A percentile compares a stretch with the other conserved stretches of the same genome.
Conservation (phyloP, 1,140 invertebrate species). For the Bombyx mandarina region DNA sequence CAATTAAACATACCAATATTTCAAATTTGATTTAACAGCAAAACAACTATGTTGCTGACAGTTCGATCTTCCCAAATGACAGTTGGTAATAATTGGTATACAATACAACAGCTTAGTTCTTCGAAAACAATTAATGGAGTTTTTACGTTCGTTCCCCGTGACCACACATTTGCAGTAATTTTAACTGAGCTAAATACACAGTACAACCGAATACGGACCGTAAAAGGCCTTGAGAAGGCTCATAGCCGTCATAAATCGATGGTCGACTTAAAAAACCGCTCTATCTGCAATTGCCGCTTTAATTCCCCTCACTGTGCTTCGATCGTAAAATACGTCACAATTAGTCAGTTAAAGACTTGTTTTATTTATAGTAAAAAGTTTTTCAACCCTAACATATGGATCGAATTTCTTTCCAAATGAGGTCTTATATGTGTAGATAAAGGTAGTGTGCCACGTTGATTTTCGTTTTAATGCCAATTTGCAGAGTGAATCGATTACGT, state of each 20-base stretch:
- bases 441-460: slow-evolving; percentile 13
- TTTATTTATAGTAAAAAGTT: slow-evolving; percentile 39
- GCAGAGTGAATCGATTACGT: slow-evolving; percentile 19
- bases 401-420: slow-evolving; percentile 40
- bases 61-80: not conserved
- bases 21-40: no score
- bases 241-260: slow-evolving; percentile 41
- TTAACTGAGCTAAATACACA: slow-evolving; percentile 17
- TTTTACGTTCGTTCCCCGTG: slow-evolving; percentile 4
- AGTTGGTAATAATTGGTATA: no score
- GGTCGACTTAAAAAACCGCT: slow-evolving; percentile 37
- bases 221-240: slow-evolving; percentile 33
- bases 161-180: slow-evolving; percentile 19
- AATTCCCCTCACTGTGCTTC: slow-evolving; percentile 30
- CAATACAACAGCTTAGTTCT: no score
- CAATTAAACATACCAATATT: no score
- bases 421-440: slow-evolving; percentile 27
- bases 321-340: slow-evolving; percentile 55
- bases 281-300: slow-evolving; percentile 39
- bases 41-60: not conserved
- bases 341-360: slow-evolving; percentile 42
- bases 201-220: slow-evolving; percentile 25
- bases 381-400: slow-evolving; percentile 23
- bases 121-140: no score
- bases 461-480: slow-evolving; percentile 16